Percentiles rank a stretch among this genome's conserved stretches.
Evolutionary conservation across 2,797 vertebrate genomes (phyloP).

Genomic region (Argyrosomus regius): DNA sequence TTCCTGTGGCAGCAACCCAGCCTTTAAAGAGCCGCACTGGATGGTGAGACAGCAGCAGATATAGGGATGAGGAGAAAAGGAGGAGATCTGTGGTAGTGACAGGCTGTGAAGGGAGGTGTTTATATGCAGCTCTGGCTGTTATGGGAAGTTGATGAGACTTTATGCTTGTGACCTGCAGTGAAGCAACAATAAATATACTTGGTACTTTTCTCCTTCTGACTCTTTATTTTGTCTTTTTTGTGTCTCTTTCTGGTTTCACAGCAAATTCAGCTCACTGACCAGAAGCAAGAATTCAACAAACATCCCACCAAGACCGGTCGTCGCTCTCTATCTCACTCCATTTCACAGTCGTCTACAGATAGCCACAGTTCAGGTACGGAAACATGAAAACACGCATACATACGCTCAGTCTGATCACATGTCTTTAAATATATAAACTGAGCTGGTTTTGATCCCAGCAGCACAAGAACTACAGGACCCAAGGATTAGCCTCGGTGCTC

Average conservation of each 20-base stretch:
- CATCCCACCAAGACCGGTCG: slow-evolving; percentile 88
- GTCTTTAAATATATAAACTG: slow-evolving; percentile 40
- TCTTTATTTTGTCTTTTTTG: background rate
- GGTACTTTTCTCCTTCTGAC: background rate
- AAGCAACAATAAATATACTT: background rate
- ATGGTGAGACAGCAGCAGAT: slow-evolving; percentile 83
- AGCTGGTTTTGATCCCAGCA: slow-evolving; percentile 46
- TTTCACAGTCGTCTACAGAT: slow-evolving; percentile 92
- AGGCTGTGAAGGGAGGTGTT: background rate
- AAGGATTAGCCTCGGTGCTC: slow-evolving; percentile 53
- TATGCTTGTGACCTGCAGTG: slow-evolving; percentile 10
- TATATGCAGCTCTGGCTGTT: background rate
- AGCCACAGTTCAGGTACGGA: slow-evolving; percentile 92
- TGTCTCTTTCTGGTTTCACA: slow-evolving; percentile 50
- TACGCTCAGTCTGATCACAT: slow-evolving; percentile 47
- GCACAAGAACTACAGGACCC: slow-evolving; percentile 31
- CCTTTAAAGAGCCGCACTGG: slow-evolving; percentile 85
- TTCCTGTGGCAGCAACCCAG: slow-evolving; percentile 67
- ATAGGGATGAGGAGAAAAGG: slow-evolving; percentile 1
- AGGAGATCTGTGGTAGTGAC: background rate
- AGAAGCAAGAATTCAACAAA: slow-evolving; percentile 94
- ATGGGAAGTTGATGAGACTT: background rate
- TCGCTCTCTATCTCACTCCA: slow-evolving; percentile 89
- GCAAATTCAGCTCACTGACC: slow-evolving; percentile 92
- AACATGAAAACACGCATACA: slow-evolving; percentile 28